Evolutionary conservation across 2,888 invertebrate genomes (phyloP).

Genomic region (Iselma pallidipennis): DNA sequence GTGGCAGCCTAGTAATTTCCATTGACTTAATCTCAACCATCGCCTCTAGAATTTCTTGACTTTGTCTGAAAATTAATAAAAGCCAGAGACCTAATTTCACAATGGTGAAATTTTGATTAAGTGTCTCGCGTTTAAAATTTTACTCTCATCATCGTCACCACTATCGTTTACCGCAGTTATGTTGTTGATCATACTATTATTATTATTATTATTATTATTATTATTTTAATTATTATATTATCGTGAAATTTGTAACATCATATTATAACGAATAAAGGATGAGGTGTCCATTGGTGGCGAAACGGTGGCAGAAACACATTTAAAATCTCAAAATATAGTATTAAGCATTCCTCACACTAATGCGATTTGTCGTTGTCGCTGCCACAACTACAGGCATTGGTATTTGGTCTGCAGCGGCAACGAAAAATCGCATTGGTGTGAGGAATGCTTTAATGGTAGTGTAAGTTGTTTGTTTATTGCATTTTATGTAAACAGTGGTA

Average conservation of each 20-base stretch:
- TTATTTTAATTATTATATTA: no score
- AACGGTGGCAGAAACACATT: not conserved
- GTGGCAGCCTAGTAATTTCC: not conserved
- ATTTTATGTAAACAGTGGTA: conserved; percentile 10
- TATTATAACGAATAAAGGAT: no score
- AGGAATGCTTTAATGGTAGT: conserved; percentile 6
- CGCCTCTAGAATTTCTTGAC: not conserved
- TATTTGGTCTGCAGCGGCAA: no score
- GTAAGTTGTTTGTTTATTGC: conserved; percentile 24
- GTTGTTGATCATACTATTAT: no score
- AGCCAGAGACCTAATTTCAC: not conserved
- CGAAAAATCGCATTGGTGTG: not conserved
- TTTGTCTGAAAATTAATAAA: not conserved
- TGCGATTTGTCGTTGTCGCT: no score
- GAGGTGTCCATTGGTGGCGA: not conserved
- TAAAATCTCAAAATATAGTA: not conserved
- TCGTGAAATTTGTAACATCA: no score
- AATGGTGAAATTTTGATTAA: no score
- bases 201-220: no score
- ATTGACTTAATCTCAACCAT: not conserved
- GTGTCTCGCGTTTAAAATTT: not conserved
- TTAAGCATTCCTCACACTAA: no score
- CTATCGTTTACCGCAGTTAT: not conserved
- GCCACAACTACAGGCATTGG: no score
- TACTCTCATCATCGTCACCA: no score